These are phyloP conservation scores for Papilio dardanus DNA, from an alignment of 1,140 invertebrate species.

Conservation along the genomic window DNA sequence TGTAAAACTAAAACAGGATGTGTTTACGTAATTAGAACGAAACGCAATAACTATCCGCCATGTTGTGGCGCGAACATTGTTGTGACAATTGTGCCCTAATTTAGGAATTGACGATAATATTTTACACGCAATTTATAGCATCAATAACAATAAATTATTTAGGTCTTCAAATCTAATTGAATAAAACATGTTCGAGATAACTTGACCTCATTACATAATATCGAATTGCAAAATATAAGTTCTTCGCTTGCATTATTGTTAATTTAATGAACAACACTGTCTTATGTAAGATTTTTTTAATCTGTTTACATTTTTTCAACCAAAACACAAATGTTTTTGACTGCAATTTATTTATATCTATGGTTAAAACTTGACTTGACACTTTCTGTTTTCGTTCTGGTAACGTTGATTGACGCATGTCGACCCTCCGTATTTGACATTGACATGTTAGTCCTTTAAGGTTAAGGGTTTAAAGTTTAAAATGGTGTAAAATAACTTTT, in stretches of 20 bases:
- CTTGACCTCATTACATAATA: constrained; percentile 7
- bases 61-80: constrained; percentile 41
- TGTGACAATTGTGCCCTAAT: constrained; percentile 43
- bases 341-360: constrained; percentile 1
- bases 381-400: constrained; percentile 46
- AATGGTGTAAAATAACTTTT: constrained; percentile 33
- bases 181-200: constrained; percentile 10
- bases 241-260: neutral
- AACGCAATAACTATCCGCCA: constrained; percentile 38
- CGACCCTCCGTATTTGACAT: constrained; percentile 37
- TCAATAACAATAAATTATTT: constrained; percentile 21
- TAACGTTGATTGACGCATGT: constrained; percentile 54
- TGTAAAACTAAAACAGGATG: constrained; percentile 13
- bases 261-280: neutral
- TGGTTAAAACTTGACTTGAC: constrained; percentile 39
- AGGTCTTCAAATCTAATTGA: constrained; percentile 5
- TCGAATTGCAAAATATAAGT: neutral
- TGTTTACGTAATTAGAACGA: constrained; percentile 36
- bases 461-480: constrained; percentile 39
- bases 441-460: constrained; percentile 18
- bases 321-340: neutral
- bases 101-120: constrained; percentile 39
- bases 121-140: constrained; percentile 18
- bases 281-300: too few species aligned
- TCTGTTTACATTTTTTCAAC: too few species aligned